A percentile compares a stretch with the other conserved stretches of the same genome.
Evolutionary conservation across 1,140 invertebrate species (phyloP).

Genomic region (Eueides isabella): DNA sequence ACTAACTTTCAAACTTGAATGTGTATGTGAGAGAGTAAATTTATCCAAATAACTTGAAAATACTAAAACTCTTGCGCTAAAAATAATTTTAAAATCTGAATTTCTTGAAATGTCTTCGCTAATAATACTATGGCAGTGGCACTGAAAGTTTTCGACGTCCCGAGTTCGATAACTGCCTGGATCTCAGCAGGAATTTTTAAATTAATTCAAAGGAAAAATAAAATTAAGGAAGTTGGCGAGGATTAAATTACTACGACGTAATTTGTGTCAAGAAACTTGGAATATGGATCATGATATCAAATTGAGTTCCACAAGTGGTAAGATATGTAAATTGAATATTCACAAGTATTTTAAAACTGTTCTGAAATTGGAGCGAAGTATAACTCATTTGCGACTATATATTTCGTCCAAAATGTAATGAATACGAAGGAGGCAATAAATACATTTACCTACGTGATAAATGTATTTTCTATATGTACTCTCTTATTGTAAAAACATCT

Average conservation of each 20-base stretch:
- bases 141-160: slow-evolving; percentile 69
- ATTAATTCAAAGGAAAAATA: slow-evolving; percentile 77
- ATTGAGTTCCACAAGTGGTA: slow-evolving; percentile 47
- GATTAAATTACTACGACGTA: slow-evolving; percentile 73
- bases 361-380: background rate
- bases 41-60: background rate
- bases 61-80: background rate
- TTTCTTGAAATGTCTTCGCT: slow-evolving; percentile 61
- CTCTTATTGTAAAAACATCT: background rate
- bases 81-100: slow-evolving; percentile 48
- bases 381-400: slow-evolving; percentile 4
- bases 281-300: slow-evolving; percentile 52
- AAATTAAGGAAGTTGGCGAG: slow-evolving; percentile 68
- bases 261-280: slow-evolving; percentile 71
- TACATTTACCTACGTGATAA: background rate
- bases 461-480: background rate
- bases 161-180: slow-evolving; percentile 72
- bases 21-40: background rate
- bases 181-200: slow-evolving; percentile 73
- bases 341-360: slow-evolving; percentile 30
- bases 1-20: slow-evolving; percentile 35
- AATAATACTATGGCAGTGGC: slow-evolving; percentile 61
- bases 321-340: slow-evolving; percentile 44
- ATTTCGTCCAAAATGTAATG: background rate
- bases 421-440: background rate